Conservation (phyloP, 1,140 invertebrate genomes). For the Brachionus sp. region DNA sequence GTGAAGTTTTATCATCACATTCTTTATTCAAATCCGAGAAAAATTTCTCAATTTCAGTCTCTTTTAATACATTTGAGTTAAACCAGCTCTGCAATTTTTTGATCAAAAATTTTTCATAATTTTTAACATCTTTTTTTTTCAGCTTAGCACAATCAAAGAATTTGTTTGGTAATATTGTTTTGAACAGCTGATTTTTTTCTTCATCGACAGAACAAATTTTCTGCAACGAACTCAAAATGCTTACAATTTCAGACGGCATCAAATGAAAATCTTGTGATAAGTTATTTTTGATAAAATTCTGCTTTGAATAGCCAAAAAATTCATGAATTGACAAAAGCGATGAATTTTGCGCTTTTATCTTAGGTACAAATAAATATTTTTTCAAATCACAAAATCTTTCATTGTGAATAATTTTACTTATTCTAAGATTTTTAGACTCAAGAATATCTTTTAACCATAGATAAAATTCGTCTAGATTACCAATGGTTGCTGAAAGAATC, state of each 20-base stretch:
- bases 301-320: not conserved
- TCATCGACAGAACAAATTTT: not conserved
- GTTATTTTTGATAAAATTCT: not conserved
- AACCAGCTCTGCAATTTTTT: not conserved
- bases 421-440: not conserved
- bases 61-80: not conserved
- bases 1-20: not conserved
- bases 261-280: constrained; percentile 12
- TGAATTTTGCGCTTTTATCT: not conserved
- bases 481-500: not conserved
- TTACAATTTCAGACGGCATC: not conserved
- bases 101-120: constrained; percentile 13
- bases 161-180: not conserved
- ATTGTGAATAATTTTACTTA: not conserved
- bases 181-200: not conserved
- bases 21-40: not conserved
- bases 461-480: not conserved
- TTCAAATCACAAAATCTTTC: constrained; percentile 25
- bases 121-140: not conserved
- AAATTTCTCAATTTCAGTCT: not conserved
- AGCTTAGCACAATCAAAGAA: not conserved
- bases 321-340: not conserved
- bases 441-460: not conserved
- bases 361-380: not conserved
- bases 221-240: not conserved